phyloP scores from a whole-genome alignment of 2,797 vertebrate genomes.

The Falco peregrinus region DNA sequence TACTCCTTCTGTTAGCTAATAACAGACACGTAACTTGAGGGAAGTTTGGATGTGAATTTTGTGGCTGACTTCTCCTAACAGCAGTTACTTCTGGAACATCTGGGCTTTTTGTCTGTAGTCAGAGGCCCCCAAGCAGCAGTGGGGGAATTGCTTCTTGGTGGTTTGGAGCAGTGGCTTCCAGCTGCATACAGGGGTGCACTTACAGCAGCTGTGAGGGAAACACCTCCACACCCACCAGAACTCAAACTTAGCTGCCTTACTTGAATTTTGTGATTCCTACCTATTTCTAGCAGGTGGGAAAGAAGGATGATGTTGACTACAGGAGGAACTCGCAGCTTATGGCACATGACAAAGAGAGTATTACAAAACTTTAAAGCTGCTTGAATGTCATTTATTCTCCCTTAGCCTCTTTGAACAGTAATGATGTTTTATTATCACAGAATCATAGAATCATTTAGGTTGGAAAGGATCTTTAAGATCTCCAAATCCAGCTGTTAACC shows the following conservation, averaged over 20 bases:
- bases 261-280: neutral
- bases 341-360: neutral
- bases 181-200: neutral
- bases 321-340: neutral
- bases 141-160: neutral
- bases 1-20: neutral
- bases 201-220: neutral
- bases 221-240: neutral
- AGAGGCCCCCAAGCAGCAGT: fast-evolving
- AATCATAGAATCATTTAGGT: too few relatives aligned
- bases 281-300: neutral
- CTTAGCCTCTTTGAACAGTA: neutral
- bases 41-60: neutral
- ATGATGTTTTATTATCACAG: neutral
- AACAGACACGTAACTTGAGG: neutral
- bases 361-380: neutral
- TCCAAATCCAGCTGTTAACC: too few relatives aligned
- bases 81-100: neutral
- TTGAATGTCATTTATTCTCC: neutral
- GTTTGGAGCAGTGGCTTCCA: neutral
- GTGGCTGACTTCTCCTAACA: neutral
- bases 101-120: neutral
- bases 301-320: neutral
- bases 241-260: neutral
- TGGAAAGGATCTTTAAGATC: too few relatives aligned